A percentile compares a stretch with the other conserved stretches of the same genome.
Evolutionary conservation across 2,113 vertebrate species (phyloP).

Genomic region (Spilogale gracilis): DNA sequence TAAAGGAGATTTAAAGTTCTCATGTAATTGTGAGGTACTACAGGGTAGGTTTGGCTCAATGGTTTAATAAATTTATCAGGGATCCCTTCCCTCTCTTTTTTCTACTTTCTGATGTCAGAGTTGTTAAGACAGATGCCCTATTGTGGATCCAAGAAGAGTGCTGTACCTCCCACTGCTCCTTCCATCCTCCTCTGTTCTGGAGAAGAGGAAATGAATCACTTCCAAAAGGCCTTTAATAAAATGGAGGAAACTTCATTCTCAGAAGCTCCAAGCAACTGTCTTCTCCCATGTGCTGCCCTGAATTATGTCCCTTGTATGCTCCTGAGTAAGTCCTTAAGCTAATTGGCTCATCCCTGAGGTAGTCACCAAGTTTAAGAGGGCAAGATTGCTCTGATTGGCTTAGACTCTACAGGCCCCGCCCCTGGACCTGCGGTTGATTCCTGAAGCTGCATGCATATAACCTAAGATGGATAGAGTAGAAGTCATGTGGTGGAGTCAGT

Average conservation of each 20-base stretch:
- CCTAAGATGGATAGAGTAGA: not conserved
- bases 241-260: not conserved
- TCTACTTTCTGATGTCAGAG: not conserved
- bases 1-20: not conserved
- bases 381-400: not conserved
- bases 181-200: not conserved
- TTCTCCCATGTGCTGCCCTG: not conserved
- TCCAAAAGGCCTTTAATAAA: not conserved
- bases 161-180: not conserved
- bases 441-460: not conserved
- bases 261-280: not conserved
- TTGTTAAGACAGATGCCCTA: not conserved
- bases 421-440: not conserved
- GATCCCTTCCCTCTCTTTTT: no score
- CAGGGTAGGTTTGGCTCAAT: not conserved
- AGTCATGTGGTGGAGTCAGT: not conserved
- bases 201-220: not conserved
- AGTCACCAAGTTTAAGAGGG: not conserved
- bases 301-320: not conserved
- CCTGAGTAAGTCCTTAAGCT: not conserved
- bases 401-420: not conserved
- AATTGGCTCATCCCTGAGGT: not conserved
- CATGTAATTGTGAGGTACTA: not conserved
- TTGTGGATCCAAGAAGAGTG: not conserved
- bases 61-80: not conserved